Conservation (phyloP, 2,797 vertebrate species). For the Sparus aurata region DNA sequence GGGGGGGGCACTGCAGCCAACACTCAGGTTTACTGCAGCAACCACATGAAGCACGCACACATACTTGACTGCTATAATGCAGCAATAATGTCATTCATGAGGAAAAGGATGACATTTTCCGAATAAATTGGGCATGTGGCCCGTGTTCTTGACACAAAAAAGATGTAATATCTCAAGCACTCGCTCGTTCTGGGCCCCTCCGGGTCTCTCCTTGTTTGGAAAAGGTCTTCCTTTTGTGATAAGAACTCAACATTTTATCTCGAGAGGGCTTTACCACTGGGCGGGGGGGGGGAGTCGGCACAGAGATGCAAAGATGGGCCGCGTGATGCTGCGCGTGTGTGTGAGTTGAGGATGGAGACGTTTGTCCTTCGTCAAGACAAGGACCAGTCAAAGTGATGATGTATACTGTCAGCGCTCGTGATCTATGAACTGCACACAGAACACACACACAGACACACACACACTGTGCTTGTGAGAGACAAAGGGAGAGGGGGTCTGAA, state of each 20-base stretch:
- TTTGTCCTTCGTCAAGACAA: constrained; percentile 59
- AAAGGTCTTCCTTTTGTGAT: constrained; percentile 10
- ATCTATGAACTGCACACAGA: constrained; percentile 32
- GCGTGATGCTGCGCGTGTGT: constrained; percentile 8
- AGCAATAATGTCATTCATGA: not conserved
- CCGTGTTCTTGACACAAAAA: constrained; percentile 3
- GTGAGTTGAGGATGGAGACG: constrained; percentile 41
- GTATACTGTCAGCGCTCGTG: constrained; percentile 45
- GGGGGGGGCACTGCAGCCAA: constrained; percentile 42
- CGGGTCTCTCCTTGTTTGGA: not conserved
- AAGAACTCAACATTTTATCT: constrained; percentile 31
- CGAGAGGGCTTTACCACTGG: not conserved
- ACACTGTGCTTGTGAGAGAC: constrained; percentile 2
- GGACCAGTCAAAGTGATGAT: constrained; percentile 56
- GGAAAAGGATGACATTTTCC: not conserved
- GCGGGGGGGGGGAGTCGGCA: not conserved
- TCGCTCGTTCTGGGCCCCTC: not conserved
- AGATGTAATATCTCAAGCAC: not conserved
- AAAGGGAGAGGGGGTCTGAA: constrained; percentile 1
- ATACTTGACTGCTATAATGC: constrained; percentile 23
- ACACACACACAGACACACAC: constrained; percentile 4
- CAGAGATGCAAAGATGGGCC: constrained; percentile 27
- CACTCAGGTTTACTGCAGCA: constrained; percentile 50
- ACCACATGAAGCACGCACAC: constrained; percentile 16
- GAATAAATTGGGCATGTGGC: not conserved